Conservation (phyloP, 2,888 invertebrate genomes). For the Empis livida region DNA sequence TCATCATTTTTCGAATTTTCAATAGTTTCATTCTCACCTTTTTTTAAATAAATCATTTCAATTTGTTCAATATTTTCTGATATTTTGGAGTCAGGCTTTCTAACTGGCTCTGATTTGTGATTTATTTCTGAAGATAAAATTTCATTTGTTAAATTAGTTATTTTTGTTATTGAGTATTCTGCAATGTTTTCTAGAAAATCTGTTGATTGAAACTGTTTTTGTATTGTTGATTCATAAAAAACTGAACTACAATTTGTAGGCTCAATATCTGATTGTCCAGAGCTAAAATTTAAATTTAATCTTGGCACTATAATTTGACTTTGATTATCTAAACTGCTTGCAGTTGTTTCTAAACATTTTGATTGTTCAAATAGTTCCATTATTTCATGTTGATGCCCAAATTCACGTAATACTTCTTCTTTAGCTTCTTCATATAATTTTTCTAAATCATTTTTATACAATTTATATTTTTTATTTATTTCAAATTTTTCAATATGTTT, state of each 20-base stretch:
- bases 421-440: slow-evolving; percentile 36
- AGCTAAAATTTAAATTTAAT: slow-evolving; percentile 22
- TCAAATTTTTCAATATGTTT: slow-evolving; percentile 30
- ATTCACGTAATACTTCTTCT: slow-evolving; percentile 17
- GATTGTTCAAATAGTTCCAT: not conserved
- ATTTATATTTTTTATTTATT: slow-evolving; percentile 28
- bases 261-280: slow-evolving; percentile 18
- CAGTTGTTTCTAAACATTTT: not conserved
- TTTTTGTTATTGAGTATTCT: slow-evolving; percentile 5
- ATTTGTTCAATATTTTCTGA: no score
- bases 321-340: not conserved
- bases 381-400: not conserved
- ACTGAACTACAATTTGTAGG: not conserved
- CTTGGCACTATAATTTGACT: slow-evolving; percentile 12
- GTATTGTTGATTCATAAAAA: not conserved
- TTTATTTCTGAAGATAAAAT: not conserved
- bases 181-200: slow-evolving; percentile 9
- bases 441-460: slow-evolving; percentile 34
- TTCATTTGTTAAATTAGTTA: not conserved
- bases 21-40: no score
- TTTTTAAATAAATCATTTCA: no score
- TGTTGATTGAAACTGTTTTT: not conserved
- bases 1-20: no score
- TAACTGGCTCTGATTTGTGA: slow-evolving; percentile 13
- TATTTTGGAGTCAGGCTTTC: slow-evolving; percentile 3